phyloP scores from a whole-genome alignment of 2,888 invertebrate species.

The Leucophenga montana region DNA sequence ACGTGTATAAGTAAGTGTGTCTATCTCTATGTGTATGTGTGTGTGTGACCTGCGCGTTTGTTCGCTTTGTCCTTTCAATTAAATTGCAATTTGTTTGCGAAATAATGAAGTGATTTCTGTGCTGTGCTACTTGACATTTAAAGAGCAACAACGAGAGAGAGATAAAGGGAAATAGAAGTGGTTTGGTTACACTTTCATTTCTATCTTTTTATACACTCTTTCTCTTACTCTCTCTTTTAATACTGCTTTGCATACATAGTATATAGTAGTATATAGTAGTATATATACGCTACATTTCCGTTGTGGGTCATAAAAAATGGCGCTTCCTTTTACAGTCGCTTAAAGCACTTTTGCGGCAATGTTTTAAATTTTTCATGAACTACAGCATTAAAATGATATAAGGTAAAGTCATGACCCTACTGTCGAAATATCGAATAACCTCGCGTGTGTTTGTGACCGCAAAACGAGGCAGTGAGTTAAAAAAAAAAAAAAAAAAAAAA shows the following conservation, averaged over 20 bases:
- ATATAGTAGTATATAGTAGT: constrained; percentile 1
- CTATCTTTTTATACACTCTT: too few relatives aligned
- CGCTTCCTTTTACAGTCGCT: too few relatives aligned
- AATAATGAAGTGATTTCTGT: constrained; percentile 20
- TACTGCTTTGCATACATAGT: too few relatives aligned
- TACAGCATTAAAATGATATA: constrained; percentile 4
- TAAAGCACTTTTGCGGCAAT: too few relatives aligned
- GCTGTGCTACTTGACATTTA: too few relatives aligned
- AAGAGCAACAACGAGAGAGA: too few relatives aligned
- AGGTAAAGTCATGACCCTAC: neutral
- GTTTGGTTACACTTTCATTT: too few relatives aligned
- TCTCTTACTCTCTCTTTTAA: too few relatives aligned
- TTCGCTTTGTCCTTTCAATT: constrained; percentile 52
- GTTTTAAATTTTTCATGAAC: constrained; percentile 13
- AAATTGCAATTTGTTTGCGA: constrained; percentile 55
- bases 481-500: neutral
- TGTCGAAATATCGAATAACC: too few relatives aligned
- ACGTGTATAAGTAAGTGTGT: neutral
- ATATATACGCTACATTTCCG: neutral
- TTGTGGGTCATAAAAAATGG: neutral
- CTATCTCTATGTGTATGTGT: neutral
- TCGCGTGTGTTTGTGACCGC: too few relatives aligned
- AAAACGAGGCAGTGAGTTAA: neutral
- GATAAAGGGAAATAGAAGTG: too few relatives aligned
- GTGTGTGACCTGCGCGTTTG: neutral